Percentiles rank a stretch among this genome's conserved stretches.
These are phyloP conservation scores for Cheilosia pagana DNA, from an alignment of 2,888 invertebrate species.

Conservation along the genomic window DNA sequence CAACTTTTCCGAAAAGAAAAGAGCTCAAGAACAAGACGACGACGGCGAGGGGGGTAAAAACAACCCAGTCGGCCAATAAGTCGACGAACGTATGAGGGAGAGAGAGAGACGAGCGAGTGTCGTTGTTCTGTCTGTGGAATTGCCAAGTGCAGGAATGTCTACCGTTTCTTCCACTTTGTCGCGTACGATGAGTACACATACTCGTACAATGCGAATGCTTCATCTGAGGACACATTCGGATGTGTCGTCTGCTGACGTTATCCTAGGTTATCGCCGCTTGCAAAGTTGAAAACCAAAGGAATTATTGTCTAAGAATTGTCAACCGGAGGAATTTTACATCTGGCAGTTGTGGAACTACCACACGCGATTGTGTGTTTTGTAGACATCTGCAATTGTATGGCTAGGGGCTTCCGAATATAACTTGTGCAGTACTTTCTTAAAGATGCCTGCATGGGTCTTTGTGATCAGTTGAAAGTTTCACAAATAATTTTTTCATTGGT, in stretches of 20 bases:
- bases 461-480: no score
- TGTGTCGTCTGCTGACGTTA: slow-evolving; percentile 42
- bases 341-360: slow-evolving; percentile 47
- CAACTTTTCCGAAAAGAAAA: slow-evolving; percentile 63
- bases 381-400: slow-evolving; percentile 7
- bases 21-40: slow-evolving; percentile 18
- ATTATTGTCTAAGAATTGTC: slow-evolving; percentile 49
- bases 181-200: slow-evolving; percentile 25
- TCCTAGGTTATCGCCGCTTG: slow-evolving; percentile 34
- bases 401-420: neutral
- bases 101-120: slow-evolving; percentile 16
- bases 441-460: no score
- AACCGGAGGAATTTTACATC: slow-evolving; percentile 46
- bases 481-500: no score
- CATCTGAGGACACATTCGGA: slow-evolving; percentile 42
- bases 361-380: slow-evolving; percentile 44
- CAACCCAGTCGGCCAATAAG: slow-evolving; percentile 73
- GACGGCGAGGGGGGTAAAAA: slow-evolving; percentile 35
- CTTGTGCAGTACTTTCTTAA: no score
- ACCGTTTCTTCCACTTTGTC: slow-evolving; percentile 47
- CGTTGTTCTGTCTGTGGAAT: slow-evolving; percentile 40
- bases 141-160: slow-evolving; percentile 66
- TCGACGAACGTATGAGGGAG: slow-evolving; percentile 65
- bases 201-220: slow-evolving; percentile 38
- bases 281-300: slow-evolving; percentile 25